These are phyloP conservation scores for Narcine bancroftii DNA, from an alignment of 2,113 vertebrate species.

Conservation along the genomic window DNA sequence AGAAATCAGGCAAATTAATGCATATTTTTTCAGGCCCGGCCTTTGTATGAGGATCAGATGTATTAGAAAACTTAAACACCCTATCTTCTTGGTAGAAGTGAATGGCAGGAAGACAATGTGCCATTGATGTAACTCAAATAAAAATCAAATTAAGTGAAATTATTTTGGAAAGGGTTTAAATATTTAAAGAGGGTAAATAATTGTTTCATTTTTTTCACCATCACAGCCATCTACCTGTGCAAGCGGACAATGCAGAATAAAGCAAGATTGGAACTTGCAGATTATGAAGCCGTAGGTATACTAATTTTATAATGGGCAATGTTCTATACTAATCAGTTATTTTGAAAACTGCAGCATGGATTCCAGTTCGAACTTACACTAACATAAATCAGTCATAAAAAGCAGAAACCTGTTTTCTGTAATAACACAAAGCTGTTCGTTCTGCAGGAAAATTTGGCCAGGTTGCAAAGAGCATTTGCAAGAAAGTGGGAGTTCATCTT, in stretches of 20 bases:
- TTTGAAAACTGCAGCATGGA: conserved; percentile 4
- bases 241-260: conserved; percentile 98
- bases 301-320: conserved; percentile 46
- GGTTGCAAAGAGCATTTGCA: conserved; percentile 89
- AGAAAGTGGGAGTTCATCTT: conserved; percentile 98
- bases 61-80: neutral
- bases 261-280: conserved; percentile 85
- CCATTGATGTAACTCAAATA: neutral
- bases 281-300: conserved; percentile 91
- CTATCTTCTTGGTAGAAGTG: neutral
- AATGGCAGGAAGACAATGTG: neutral
- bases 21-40: neutral
- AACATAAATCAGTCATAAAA: neutral
- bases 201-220: conserved; percentile 41
- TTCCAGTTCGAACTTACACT: conserved; percentile 30
- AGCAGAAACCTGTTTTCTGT: neutral
- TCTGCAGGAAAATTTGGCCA: conserved; percentile 83
- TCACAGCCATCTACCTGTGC: conserved; percentile 88
- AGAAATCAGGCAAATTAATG: neutral
- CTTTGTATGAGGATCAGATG: neutral
- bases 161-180: neutral
- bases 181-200: neutral
- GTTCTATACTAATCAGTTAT: conserved; percentile 1
- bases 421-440: conserved; percentile 40
- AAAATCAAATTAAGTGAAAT: neutral